A percentile compares a stretch with the other conserved stretches of the same genome.
Evolutionary conservation across 2,113 vertebrate genomes (phyloP).

Genomic region (Dasyornis broadbenti): DNA sequence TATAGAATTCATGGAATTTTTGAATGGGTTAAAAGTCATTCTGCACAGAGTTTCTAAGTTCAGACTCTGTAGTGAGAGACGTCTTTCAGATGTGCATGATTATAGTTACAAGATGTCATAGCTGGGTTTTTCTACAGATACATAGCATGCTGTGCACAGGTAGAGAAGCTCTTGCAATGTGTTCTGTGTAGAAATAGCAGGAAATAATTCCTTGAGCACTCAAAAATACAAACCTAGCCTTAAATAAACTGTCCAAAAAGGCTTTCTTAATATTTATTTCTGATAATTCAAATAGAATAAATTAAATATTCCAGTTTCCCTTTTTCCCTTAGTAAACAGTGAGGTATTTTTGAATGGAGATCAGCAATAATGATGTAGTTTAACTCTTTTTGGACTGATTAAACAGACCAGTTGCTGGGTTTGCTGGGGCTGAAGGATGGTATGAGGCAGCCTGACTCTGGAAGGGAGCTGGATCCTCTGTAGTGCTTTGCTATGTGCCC

Average conservation of each 20-base stretch:
- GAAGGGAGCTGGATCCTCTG: not conserved
- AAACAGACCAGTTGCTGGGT: not conserved
- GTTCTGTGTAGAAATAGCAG: not conserved
- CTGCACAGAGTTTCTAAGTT: not conserved
- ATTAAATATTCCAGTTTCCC: not conserved
- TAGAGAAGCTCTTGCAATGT: not conserved
- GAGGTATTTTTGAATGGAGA: not conserved
- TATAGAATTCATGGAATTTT: not conserved
- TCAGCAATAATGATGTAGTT: not conserved
- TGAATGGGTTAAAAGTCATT: not conserved
- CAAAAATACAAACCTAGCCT: not conserved
- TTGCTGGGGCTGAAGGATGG: not conserved
- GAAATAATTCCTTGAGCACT: not conserved
- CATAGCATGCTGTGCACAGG: not conserved
- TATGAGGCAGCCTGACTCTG: not conserved
- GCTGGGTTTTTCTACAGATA: not conserved
- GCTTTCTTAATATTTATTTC: not conserved
- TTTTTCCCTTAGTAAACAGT: not conserved
- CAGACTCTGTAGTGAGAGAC: not conserved
- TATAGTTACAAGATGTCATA: not conserved
- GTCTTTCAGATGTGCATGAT: not conserved
- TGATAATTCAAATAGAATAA: not conserved
- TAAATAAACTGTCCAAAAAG: not conserved
- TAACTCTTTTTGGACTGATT: not conserved
- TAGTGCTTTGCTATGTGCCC: not conserved